phyloP scores from a whole-genome alignment of 2,797 vertebrate species.

The Anguilla pacifica region DNA sequence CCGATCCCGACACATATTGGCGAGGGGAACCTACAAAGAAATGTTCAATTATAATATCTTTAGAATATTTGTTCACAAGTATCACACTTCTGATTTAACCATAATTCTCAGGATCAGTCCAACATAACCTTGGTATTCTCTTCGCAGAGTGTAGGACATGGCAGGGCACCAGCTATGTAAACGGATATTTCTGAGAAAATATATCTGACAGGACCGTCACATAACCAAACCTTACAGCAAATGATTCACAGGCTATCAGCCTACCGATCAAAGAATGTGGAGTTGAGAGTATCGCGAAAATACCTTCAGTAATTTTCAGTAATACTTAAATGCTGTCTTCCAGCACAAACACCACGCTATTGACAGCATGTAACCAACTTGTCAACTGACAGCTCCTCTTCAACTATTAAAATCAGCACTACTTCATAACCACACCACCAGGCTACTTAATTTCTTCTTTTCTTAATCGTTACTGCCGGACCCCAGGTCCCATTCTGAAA shows the following conservation, averaged over 20 bases:
- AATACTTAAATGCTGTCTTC: not conserved
- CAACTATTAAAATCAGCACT: not conserved
- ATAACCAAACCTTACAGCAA: not conserved
- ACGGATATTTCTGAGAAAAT: not conserved
- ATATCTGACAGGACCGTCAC: not conserved
- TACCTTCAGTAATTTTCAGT: not conserved
- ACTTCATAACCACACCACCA: not conserved
- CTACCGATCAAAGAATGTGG: not conserved
- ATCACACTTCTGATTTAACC: not conserved
- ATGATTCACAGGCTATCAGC: not conserved
- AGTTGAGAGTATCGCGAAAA: not conserved
- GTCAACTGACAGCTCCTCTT: not conserved
- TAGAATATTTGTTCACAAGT: not conserved
- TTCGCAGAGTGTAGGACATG: too few relatives aligned
- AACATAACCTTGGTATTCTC: not conserved
- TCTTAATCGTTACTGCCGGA: not conserved
- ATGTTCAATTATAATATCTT: not conserved
- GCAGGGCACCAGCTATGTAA: not conserved
- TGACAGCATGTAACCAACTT: not conserved
- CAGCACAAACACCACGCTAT: not conserved
- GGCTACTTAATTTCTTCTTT: not conserved
- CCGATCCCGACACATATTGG: conserved; percentile 92
- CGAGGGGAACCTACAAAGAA: conserved; percentile 86
- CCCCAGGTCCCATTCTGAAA: not conserved
- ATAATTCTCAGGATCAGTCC: not conserved